phyloP scores from a whole-genome alignment of 1,140 invertebrate genomes.

The Zelostemma sp. region DNA sequence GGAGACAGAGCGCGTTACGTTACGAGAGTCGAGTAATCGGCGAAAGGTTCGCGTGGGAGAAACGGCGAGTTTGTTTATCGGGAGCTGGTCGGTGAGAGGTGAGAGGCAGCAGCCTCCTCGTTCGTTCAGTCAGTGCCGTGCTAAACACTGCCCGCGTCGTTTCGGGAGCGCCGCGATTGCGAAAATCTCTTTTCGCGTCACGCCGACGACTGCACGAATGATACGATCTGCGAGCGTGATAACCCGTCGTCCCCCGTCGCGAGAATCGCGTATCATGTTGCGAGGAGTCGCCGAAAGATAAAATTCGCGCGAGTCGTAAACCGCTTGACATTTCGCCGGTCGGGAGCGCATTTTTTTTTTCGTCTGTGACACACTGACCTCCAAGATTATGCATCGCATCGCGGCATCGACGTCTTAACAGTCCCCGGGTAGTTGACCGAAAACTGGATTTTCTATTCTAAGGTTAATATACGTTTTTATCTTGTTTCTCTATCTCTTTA shows the following conservation, averaged over 20 bases:
- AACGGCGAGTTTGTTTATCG: conserved; percentile 68
- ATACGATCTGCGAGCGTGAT: conserved; percentile 19
- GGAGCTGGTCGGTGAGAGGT: conserved; percentile 61
- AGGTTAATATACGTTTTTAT: too few species aligned
- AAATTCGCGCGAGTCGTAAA: neutral
- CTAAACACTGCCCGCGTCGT: conserved; percentile 54
- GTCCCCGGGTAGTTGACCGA: too few species aligned
- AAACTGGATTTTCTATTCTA: too few species aligned
- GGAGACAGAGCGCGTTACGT: conserved; percentile 8
- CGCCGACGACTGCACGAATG: conserved; percentile 23
- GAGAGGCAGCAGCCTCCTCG: conserved; percentile 44
- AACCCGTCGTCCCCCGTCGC: conserved; percentile 7
- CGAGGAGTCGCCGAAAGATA: conserved; percentile 14
- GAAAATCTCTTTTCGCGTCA: conserved; percentile 9
- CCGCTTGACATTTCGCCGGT: conserved; percentile 3
- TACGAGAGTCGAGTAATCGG: conserved; percentile 12
- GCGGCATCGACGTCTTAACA: neutral
- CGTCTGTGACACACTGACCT: conserved; percentile 13
- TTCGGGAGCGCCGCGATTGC: conserved; percentile 40
- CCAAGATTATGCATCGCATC: conserved; percentile 3
- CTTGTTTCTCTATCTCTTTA: too few species aligned
- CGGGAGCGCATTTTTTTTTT: neutral
- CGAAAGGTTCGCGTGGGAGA: conserved; percentile 51
- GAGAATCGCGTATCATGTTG: conserved; percentile 20
- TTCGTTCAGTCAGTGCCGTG: conserved; percentile 57